These are phyloP conservation scores for Phainopepla nitens DNA, from an alignment of 2,113 vertebrate genomes.

Conservation along the genomic window DNA sequence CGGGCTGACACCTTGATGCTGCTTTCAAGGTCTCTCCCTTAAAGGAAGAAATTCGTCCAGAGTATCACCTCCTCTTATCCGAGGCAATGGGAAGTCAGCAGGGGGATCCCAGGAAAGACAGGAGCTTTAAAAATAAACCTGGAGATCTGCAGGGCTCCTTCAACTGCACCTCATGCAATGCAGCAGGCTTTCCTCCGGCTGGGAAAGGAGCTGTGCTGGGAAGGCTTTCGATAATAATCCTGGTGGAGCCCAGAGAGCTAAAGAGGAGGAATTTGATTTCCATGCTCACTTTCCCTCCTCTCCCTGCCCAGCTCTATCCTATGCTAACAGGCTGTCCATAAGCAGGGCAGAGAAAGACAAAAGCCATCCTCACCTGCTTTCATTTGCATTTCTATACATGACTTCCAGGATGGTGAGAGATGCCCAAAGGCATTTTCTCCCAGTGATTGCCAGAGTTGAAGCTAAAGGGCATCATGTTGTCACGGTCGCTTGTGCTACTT, in stretches of 20 bases:
- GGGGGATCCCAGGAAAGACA: neutral
- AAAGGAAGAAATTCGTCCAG: neutral
- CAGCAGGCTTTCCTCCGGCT: neutral
- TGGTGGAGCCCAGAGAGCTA: neutral
- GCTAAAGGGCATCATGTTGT: neutral
- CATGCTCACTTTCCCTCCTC: neutral
- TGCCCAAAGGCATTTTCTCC: neutral
- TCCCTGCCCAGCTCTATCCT: neutral
- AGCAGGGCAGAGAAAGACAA: neutral
- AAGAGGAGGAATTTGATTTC: neutral
- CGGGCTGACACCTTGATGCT: constrained; percentile 19
- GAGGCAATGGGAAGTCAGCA: neutral
- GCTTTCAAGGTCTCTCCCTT: neutral
- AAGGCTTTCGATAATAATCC: neutral
- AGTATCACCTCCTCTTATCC: neutral
- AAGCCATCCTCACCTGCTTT: neutral
- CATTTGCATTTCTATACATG: neutral
- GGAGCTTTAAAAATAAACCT: neutral
- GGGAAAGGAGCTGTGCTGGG: neutral
- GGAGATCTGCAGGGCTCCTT: neutral
- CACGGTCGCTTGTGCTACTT: neutral
- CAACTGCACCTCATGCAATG: neutral
- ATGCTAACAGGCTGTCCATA: neutral
- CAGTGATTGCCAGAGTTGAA: neutral
- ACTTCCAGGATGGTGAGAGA: neutral